These are phyloP conservation scores for Bruchidius siliquastri DNA, from an alignment of 2,888 invertebrate genomes.

Conservation along the genomic window DNA sequence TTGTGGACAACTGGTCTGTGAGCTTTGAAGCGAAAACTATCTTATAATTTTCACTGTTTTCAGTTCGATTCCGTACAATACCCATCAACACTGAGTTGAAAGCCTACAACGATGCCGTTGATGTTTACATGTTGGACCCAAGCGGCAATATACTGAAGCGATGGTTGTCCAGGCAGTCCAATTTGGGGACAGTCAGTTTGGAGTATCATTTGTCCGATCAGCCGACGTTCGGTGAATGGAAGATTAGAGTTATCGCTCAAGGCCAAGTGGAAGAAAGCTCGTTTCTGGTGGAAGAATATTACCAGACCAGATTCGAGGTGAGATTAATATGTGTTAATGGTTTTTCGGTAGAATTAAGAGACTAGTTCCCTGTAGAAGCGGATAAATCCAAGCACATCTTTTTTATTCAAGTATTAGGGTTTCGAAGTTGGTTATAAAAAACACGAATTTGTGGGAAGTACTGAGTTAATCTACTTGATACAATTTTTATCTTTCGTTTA, in stretches of 20 bases:
- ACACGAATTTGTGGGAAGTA: too few species aligned
- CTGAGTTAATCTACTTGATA: too few species aligned
- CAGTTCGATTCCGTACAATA: conserved; percentile 83
- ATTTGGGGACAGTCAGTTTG: conserved; percentile 89
- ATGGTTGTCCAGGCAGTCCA: conserved; percentile 91
- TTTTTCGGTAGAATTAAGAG: too few species aligned
- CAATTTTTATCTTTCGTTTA: too few species aligned
- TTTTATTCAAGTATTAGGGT: too few species aligned
- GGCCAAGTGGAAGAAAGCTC: conserved; percentile 81
- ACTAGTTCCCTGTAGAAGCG: too few species aligned
- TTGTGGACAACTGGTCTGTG: too few species aligned
- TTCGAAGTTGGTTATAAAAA: too few species aligned
- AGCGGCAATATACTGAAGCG: conserved; percentile 81
- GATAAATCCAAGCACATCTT: too few species aligned
- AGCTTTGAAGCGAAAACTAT: background rate
- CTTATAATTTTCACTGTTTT: conserved; percentile 24
- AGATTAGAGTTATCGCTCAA: conserved; percentile 80
- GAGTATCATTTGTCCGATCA: conserved; percentile 88
- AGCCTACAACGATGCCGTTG: conserved; percentile 85
- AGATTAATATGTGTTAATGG: too few species aligned
- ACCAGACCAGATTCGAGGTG: conserved; percentile 84
- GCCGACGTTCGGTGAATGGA: conserved; percentile 90
- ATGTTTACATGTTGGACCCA: conserved; percentile 89
- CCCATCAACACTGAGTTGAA: conserved; percentile 90
- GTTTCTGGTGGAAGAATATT: conserved; percentile 91